Evolutionary conservation across 2,797 vertebrate genomes (phyloP), one percentile per base, ranked within the genome.

Genomic region (Anguilla anguilla): DNA sequence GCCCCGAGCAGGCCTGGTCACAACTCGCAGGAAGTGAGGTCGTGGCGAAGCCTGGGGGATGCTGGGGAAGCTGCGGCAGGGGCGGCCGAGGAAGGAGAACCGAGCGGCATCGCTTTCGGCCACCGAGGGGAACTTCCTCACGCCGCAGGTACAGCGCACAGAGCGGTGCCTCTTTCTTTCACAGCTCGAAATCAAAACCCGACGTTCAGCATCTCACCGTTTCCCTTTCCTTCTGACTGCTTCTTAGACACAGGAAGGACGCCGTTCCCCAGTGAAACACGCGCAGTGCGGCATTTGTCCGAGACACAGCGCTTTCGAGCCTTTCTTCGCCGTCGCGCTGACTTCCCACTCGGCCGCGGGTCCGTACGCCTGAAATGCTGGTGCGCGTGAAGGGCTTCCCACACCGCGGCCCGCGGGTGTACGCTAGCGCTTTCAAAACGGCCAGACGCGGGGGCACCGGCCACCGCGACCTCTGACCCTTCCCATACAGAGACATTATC

Each of bases 381-480:
- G 69, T 31, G 35, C 35, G n/a, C 28, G 28, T 9, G 49, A 11
- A 10, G 15, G 43, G 15, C 77, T n/a, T 81, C 77, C 77, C 77
- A 81, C 77, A 81, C 43, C 49, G 10, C 10, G 46, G 11, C 67
- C 84, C 39, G 59, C 13, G 35, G 72, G n/a, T 35, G 28, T 5
- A 67, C 25, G 22, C n/a, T 25, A 83, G 86, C 89, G 87, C 91
- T 86, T 85, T 35, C 86, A 74, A 28, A 39, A 69, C 86, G 87
- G 77, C 86, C 83, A 86, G 88, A 82, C 89, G 90, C 85, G 67
- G 35, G 89, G 87, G 88, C 88, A 86, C 86, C 86, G 85, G 89
- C 83, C 90, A 92, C 81, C 83, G 87, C 84, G 91, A 94, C 91
- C 94, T 91, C 5, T 89, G 89, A 93, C 92, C 92, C 86, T 72